These are phyloP conservation scores for Anguilla pacifica DNA, from an alignment of 2,797 vertebrate species.

Conservation along the genomic window DNA sequence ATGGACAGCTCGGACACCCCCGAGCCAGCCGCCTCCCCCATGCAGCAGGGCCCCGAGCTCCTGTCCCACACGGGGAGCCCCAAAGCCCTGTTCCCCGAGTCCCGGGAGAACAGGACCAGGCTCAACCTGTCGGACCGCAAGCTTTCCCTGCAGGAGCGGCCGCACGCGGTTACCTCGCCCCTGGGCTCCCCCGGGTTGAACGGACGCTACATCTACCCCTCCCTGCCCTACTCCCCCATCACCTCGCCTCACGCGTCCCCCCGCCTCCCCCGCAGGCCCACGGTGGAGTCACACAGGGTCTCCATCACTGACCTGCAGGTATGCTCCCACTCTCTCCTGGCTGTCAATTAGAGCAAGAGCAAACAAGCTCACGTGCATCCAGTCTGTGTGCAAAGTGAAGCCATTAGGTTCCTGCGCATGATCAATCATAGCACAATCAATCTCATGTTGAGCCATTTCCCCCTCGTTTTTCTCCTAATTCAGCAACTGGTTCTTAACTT, in stretches of 20 bases:
- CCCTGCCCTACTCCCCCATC: slow-evolving; percentile 85
- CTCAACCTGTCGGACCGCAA: slow-evolving; percentile 84
- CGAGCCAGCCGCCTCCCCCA: slow-evolving; percentile 53
- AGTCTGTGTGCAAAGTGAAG: background rate
- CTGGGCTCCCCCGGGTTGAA: slow-evolving; percentile 68
- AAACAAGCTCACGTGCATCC: background rate
- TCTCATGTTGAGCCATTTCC: background rate
- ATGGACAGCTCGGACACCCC: slow-evolving; percentile 73
- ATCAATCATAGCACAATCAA: background rate
- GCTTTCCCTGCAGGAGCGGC: slow-evolving; percentile 88
- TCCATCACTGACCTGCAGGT: slow-evolving; percentile 96
- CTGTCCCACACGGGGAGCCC: slow-evolving; percentile 61
- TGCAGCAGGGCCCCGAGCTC: slow-evolving; percentile 61
- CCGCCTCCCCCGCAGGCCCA: slow-evolving; percentile 86
- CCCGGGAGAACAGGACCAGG: slow-evolving; percentile 68
- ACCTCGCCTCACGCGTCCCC: slow-evolving; percentile 93
- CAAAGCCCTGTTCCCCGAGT: slow-evolving; percentile 58
- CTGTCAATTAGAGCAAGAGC: background rate
- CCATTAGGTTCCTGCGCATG: background rate
- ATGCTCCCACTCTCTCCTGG: slow-evolving; percentile 33
- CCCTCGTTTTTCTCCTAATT: background rate
- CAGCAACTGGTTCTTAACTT: background rate
- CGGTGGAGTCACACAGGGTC: slow-evolving; percentile 93
- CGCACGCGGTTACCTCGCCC: slow-evolving; percentile 71
- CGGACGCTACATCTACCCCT: slow-evolving; percentile 85